Conservation (phyloP, 2,888 invertebrate genomes). For the Autographa gamma region DNA sequence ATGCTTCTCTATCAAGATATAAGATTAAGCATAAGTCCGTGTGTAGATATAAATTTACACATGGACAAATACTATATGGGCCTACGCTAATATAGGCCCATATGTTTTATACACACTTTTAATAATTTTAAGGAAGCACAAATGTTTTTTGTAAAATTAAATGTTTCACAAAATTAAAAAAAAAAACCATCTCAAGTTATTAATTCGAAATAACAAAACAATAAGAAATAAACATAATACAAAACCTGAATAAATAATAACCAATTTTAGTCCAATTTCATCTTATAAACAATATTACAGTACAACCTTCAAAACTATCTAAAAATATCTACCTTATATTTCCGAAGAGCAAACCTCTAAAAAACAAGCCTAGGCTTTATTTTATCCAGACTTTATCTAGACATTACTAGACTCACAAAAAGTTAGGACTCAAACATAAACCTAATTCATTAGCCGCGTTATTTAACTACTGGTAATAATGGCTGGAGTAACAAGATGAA, state of each 20-base stretch:
- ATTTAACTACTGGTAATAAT: slow-evolving; percentile 22
- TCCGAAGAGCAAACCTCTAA: background rate
- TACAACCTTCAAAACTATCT: slow-evolving; percentile 9
- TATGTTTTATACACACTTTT: too few species aligned
- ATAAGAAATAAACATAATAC: too few species aligned
- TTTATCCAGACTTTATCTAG: slow-evolving; percentile 15
- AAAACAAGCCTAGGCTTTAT: slow-evolving; percentile 4
- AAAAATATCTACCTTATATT: background rate
- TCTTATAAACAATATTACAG: background rate
- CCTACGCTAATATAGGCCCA: too few species aligned
- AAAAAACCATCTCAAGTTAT: too few species aligned
- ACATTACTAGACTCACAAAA: slow-evolving; percentile 23
- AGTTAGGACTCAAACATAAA: slow-evolving; percentile 19
- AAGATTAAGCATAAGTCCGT: too few species aligned
- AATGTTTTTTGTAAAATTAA: too few species aligned
- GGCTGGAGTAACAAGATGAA: background rate
- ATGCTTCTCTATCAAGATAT: too few species aligned
- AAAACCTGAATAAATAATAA: background rate
- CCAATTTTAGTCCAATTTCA: background rate
- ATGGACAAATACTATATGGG: too few species aligned
- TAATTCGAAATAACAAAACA: too few species aligned
- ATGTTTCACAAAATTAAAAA: too few species aligned
- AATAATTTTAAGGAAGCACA: too few species aligned
- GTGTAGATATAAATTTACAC: too few species aligned
- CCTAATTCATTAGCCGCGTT: slow-evolving; percentile 33